A percentile compares a stretch with the other conserved stretches of the same genome.
Evolutionary conservation across 2,797 vertebrate species (phyloP).

Genomic region (Ficedula albicollis): DNA sequence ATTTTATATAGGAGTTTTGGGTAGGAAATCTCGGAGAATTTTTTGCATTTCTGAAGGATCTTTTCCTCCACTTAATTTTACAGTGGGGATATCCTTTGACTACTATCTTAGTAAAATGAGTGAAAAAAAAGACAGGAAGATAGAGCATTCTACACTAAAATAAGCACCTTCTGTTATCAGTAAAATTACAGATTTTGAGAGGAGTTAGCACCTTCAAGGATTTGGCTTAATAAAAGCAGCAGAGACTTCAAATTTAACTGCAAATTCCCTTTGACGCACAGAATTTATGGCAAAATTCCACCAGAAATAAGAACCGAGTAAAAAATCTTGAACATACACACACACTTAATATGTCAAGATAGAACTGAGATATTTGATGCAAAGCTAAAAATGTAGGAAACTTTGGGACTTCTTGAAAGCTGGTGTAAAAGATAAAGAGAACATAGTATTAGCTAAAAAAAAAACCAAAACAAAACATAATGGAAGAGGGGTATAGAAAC

Average conservation of each 20-base stretch:
- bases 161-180: neutral
- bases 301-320: neutral
- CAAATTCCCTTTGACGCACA: neutral
- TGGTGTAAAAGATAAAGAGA: neutral
- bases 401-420: neutral
- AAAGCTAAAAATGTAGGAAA: neutral
- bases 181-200: neutral
- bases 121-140: neutral
- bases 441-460: neutral
- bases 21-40: neutral
- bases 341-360: neutral
- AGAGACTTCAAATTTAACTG: neutral
- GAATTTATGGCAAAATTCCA: constrained; percentile 6
- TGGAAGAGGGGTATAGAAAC: neutral
- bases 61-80: neutral
- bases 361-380: neutral
- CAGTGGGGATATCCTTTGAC: neutral
- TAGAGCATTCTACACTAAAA: neutral
- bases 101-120: neutral
- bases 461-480: neutral
- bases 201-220: neutral
- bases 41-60: neutral
- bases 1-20: neutral
- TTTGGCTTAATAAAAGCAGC: neutral
- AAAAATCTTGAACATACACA: neutral